These are phyloP conservation scores for Acanthosepion lycidas DNA, from an alignment of 2,888 invertebrate species.

Conservation along the genomic window DNA sequence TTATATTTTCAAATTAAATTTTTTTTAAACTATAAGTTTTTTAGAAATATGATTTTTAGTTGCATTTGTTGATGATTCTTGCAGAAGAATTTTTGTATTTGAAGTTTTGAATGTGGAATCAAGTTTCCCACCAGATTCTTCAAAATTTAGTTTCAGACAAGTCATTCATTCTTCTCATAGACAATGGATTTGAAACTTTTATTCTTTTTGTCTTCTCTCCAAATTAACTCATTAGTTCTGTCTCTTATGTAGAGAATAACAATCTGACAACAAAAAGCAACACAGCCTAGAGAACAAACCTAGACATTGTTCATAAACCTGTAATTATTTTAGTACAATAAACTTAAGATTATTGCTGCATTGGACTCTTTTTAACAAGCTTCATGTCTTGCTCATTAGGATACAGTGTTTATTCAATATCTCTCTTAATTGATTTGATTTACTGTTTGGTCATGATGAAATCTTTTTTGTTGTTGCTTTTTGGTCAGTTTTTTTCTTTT, in stretches of 20 bases:
- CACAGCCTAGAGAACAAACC: neutral
- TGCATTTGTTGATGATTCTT: no score
- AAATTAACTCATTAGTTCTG: neutral
- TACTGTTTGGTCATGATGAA: neutral
- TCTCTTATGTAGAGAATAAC: no score
- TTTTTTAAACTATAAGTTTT: no score
- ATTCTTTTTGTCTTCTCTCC: neutral
- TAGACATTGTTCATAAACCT: neutral
- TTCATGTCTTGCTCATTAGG: neutral
- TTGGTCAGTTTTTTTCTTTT: no score
- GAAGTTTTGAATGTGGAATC: no score
- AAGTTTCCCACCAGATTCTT: neutral
- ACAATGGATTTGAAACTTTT: neutral
- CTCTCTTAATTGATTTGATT: neutral
- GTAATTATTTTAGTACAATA: neutral
- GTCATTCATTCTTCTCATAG: neutral
- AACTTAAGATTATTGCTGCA: conserved; percentile 14
- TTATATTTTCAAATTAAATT: no score
- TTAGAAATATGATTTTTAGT: no score
- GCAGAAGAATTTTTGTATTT: no score
- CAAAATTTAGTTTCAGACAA: neutral
- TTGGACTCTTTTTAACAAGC: neutral
- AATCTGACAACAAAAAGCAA: neutral
- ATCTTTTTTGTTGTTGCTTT: no score
- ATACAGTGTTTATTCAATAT: neutral